A percentile compares a stretch with the other conserved stretches of the same genome.
Conservation (phyloP, 2,888 invertebrate species). For the Eupithecia tripunctaria region DNA sequence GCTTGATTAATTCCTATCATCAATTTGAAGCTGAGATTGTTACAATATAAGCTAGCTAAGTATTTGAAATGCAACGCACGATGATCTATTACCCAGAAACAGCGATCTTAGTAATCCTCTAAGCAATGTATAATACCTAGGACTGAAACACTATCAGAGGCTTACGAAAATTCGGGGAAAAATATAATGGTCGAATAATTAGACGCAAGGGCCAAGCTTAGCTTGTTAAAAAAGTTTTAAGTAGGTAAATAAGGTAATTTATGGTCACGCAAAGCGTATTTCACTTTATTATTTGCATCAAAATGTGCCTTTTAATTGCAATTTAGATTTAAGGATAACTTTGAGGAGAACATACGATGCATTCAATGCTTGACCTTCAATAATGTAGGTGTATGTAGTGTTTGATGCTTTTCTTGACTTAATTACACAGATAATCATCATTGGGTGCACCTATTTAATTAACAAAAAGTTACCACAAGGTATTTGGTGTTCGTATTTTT, state of each 20-base stretch:
- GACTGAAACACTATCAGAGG: background rate
- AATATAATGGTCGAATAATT: background rate
- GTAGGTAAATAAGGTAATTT: no score
- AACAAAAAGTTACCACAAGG: conserved; percentile 9
- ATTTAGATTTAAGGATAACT: background rate
- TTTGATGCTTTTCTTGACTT: background rate
- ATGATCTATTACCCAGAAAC: background rate
- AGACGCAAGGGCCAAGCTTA: background rate
- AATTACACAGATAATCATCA: background rate
- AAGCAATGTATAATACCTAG: no score
- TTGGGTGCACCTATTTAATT: background rate
- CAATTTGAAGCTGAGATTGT: background rate
- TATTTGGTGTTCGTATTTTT: conserved; percentile 8
- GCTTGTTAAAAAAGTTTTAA: background rate
- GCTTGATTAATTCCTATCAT: background rate
- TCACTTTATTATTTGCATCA: conserved; percentile 4
- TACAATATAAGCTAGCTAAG: background rate
- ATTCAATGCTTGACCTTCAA: background rate
- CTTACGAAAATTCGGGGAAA: background rate
- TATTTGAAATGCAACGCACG: background rate
- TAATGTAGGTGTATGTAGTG: background rate
- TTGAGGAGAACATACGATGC: background rate
- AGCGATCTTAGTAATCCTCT: no score
- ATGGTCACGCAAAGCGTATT: conserved; percentile 7
- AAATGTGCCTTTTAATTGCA: background rate